phyloP scores from a whole-genome alignment of 2,113 vertebrate species.

The Amazona vittata region DNA sequence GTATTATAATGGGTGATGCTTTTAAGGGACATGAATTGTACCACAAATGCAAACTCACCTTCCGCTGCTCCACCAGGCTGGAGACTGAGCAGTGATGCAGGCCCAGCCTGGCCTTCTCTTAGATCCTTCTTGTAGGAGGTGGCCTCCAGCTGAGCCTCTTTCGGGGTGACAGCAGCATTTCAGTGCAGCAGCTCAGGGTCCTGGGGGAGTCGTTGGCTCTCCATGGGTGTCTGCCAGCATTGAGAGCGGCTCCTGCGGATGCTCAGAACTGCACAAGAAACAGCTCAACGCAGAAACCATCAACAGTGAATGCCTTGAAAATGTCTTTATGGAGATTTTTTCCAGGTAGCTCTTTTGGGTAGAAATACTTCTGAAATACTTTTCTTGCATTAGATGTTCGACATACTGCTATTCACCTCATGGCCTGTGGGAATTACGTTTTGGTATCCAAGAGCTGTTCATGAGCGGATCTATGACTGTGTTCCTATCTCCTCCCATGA shows the following conservation, averaged over 20 bases:
- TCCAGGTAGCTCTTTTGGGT: not conserved
- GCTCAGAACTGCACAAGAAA: not conserved
- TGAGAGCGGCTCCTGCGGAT: not conserved
- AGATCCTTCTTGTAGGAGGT: rapidly evolving
- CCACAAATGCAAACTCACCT: rapidly evolving
- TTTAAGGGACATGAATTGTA: not conserved
- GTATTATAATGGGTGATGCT: rapidly evolving
- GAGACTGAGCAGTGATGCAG: not conserved
- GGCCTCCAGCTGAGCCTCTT: not conserved
- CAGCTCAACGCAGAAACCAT: not conserved
- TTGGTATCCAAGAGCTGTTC: not conserved
- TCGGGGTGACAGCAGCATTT: not conserved
- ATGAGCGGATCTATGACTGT: not conserved
- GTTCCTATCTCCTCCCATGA: not conserved
- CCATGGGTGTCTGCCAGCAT: not conserved
- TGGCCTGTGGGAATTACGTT: not conserved
- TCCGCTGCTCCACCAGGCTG: rapidly evolving
- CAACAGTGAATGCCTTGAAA: not conserved
- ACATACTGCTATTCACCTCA: not conserved
- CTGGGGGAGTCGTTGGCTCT: not conserved
- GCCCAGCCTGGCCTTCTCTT: not conserved
- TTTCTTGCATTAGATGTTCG: not conserved
- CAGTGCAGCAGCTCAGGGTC: not conserved
- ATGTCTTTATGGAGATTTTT: not conserved
- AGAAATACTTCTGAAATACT: not conserved